Evolutionary conservation across 2,888 invertebrate genomes (phyloP).

Genomic region (Lasioglossum vierecki): DNA sequence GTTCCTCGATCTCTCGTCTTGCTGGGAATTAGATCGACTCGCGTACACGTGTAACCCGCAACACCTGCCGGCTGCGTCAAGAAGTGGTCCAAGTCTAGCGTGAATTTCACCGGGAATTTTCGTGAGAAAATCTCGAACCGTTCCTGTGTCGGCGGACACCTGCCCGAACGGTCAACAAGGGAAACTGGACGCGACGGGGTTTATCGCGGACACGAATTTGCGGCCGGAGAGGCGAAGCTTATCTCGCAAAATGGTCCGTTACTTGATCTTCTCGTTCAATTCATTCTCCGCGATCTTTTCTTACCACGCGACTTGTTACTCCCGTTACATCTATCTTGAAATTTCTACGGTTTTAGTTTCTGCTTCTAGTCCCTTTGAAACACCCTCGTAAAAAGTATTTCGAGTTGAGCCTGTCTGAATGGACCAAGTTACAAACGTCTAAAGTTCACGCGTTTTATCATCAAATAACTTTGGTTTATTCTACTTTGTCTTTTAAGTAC

Average conservation of each 20-base stretch:
- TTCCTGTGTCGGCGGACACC: constrained; percentile 37
- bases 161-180: constrained; percentile 37
- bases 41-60: constrained; percentile 6
- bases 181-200: constrained; percentile 38
- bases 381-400: too few species aligned
- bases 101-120: constrained; percentile 60
- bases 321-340: background rate
- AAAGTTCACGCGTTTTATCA: too few species aligned
- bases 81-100: constrained; percentile 33
- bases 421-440: too few species aligned
- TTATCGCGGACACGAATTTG: constrained; percentile 47
- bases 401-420: too few species aligned
- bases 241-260: constrained; percentile 46
- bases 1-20: background rate
- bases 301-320: background rate
- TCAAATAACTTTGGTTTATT: too few species aligned
- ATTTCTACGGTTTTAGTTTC: background rate
- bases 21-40: background rate
- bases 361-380: too few species aligned
- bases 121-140: constrained; percentile 57
- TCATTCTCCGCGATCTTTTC: constrained; percentile 3
- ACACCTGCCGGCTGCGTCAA: constrained; percentile 6
- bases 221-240: constrained; percentile 55
- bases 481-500: too few species aligned
- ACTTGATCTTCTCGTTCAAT: constrained; percentile 35